Percentiles rank a stretch among this genome's conserved stretches.
These are phyloP conservation scores for Drosophila tsacasi DNA, from an alignment of 1,140 invertebrate genomes.

Conservation along the genomic window DNA sequence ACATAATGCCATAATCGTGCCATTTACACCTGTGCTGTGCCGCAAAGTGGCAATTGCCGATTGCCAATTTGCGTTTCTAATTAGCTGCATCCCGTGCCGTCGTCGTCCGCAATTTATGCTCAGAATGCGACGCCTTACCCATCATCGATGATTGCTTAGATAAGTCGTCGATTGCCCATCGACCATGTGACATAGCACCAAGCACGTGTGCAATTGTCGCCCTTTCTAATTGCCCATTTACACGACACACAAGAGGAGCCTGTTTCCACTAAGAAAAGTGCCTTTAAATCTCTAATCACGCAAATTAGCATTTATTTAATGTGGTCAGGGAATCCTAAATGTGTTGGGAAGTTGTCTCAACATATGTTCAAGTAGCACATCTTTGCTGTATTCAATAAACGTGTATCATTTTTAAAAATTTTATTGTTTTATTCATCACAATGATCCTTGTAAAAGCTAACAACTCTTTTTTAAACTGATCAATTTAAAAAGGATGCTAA, in stretches of 20 bases:
- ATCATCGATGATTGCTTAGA: conserved; percentile 50
- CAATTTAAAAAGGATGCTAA: not conserved
- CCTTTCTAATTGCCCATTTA: conserved; percentile 45
- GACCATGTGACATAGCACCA: conserved; percentile 51
- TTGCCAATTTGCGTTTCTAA: conserved; percentile 76
- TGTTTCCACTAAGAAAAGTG: not conserved
- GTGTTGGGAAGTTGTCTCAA: not conserved
- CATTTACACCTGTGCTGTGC: conserved; percentile 67
- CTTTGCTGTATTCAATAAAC: not conserved
- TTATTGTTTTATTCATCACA: too few relatives aligned
- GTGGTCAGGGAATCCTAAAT: too few relatives aligned
- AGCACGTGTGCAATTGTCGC: conserved; percentile 43
- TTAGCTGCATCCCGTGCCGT: conserved; percentile 71
- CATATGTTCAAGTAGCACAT: not conserved
- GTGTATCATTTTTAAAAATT: not conserved
- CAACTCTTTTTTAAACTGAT: not conserved
- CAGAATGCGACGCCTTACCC: conserved; percentile 6
- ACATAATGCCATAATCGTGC: conserved; percentile 51
- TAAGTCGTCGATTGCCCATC: conserved; percentile 30
- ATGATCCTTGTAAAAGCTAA: not conserved
- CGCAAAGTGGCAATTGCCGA: conserved; percentile 67
- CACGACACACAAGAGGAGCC: conserved; percentile 6
- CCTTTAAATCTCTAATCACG: not conserved
- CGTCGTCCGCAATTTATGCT: conserved; percentile 58
- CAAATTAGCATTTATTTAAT: not conserved